These are phyloP conservation scores for Drosophila varians DNA, from an alignment of 1,140 invertebrate species.

Conservation along the genomic window DNA sequence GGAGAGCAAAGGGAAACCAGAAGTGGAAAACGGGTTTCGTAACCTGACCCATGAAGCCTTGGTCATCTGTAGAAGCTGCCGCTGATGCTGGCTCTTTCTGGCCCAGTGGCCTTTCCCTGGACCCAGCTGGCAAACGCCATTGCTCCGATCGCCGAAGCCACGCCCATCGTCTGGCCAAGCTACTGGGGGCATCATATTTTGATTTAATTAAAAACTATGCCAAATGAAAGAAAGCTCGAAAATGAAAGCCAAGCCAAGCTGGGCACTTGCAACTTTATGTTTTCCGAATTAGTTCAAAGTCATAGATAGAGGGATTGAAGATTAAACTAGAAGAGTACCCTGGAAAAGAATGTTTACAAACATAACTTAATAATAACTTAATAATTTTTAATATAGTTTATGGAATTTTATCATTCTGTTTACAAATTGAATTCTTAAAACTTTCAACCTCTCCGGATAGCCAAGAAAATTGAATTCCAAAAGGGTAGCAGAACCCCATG, in stretches of 20 bases:
- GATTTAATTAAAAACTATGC: constrained; percentile 58
- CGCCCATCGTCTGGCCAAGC: constrained; percentile 34
- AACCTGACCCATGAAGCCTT: constrained; percentile 59
- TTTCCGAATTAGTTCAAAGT: constrained; percentile 9
- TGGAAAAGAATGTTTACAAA: neutral
- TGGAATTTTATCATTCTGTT: neutral
- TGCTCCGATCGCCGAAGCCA: constrained; percentile 42
- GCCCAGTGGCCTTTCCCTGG: neutral
- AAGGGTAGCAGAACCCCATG: neutral
- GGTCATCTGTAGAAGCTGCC: constrained; percentile 43
- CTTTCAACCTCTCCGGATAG: neutral
- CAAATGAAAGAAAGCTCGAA: constrained; percentile 17
- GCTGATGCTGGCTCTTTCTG: constrained; percentile 40
- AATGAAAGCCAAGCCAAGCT: constrained; percentile 2
- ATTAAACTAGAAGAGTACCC: neutral
- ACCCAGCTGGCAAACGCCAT: constrained; percentile 51
- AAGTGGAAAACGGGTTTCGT: constrained; percentile 57
- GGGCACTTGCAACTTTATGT: constrained; percentile 25
- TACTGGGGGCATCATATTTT: constrained; percentile 35
- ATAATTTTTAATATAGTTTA: too few relatives aligned
- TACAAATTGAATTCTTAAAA: neutral
- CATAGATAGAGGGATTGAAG: neutral
- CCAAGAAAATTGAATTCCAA: neutral
- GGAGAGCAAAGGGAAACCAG: constrained; percentile 35
- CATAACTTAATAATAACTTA: too few relatives aligned